Evolutionary conservation across 2,113 vertebrate genomes (phyloP).

Genomic region (Heterotilapia buettikoferi): DNA sequence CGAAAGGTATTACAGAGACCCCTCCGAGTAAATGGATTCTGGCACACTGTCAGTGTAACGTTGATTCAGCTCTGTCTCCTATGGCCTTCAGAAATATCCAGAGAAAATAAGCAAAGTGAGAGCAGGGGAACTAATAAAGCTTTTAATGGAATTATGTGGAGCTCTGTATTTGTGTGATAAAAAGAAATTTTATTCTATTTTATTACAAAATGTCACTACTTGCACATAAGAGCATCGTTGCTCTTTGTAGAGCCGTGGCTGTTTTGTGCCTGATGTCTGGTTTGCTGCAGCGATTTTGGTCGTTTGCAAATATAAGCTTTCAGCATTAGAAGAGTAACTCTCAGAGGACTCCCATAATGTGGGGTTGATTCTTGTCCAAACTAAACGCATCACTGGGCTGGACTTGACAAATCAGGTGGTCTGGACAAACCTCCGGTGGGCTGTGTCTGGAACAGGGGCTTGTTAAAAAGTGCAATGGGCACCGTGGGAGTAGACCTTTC

Average conservation of each 20-base stretch:
- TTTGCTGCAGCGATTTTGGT: slow-evolving; percentile 31
- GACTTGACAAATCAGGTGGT: slow-evolving; percentile 66
- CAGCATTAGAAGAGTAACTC: slow-evolving; percentile 22
- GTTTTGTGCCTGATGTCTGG: background rate
- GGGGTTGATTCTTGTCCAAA: slow-evolving; percentile 56
- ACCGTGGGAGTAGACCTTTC: slow-evolving; percentile 57
- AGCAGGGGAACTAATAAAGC: background rate
- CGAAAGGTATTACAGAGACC: slow-evolving; percentile 31
- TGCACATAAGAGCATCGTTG: background rate
- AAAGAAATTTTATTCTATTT: fast-evolving
- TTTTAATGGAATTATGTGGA: background rate
- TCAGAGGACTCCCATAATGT: slow-evolving; percentile 48
- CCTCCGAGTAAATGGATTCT: slow-evolving; percentile 1
- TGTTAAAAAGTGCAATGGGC: slow-evolving; percentile 71
- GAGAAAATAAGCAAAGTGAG: background rate
- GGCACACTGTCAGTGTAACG: slow-evolving; percentile 5
- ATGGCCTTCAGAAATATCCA: background rate
- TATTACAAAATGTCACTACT: background rate
- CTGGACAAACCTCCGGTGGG: slow-evolving; percentile 44
- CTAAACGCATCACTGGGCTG: slow-evolving; percentile 50
- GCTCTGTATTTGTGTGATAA: background rate
- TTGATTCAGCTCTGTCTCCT: background rate
- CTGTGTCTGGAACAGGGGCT: slow-evolving; percentile 58
- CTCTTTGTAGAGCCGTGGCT: background rate
- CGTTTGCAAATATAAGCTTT: slow-evolving; percentile 52